phyloP scores from a whole-genome alignment of 2,888 invertebrate species.

The Pachymerium ferrugineum region DNA sequence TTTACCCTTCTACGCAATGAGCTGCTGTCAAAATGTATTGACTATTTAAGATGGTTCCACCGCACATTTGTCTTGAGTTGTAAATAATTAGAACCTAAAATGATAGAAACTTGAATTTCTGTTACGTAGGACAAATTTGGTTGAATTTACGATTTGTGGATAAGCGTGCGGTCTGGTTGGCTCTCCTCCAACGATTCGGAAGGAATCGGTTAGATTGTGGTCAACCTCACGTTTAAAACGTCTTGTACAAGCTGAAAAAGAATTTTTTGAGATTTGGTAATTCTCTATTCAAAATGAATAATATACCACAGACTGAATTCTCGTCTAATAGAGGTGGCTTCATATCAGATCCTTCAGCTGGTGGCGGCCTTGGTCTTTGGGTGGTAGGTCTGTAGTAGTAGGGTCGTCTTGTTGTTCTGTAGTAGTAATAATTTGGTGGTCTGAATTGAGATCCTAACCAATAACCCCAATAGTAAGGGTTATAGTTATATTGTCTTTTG shows the following conservation, averaged over 20 bases:
- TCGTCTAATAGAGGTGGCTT: no score
- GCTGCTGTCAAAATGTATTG: conserved; percentile 34
- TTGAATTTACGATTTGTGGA: background rate
- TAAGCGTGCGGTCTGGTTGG: background rate
- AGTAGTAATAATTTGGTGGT: no score
- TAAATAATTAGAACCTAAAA: background rate
- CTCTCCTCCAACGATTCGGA: background rate
- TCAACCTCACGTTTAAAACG: background rate
- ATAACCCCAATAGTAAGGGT: no score
- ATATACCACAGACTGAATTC: no score
- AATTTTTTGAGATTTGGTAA: background rate
- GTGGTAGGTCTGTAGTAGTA: no score
- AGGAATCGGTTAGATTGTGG: background rate
- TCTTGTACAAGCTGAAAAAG: background rate
- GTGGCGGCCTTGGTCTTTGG: no score
- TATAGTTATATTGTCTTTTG: no score
- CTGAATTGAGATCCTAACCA: no score
- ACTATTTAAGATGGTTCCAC: conserved; percentile 29
- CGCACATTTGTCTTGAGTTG: conserved; percentile 21
- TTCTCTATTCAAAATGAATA: background rate
- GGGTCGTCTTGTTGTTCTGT: no score
- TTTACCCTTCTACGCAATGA: conserved; percentile 32
- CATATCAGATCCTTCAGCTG: no score
- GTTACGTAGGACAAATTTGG: no score
- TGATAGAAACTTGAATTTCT: background rate